phyloP scores from a whole-genome alignment of 2,797 vertebrate species.

The Mormyrops boulengeri region DNA sequence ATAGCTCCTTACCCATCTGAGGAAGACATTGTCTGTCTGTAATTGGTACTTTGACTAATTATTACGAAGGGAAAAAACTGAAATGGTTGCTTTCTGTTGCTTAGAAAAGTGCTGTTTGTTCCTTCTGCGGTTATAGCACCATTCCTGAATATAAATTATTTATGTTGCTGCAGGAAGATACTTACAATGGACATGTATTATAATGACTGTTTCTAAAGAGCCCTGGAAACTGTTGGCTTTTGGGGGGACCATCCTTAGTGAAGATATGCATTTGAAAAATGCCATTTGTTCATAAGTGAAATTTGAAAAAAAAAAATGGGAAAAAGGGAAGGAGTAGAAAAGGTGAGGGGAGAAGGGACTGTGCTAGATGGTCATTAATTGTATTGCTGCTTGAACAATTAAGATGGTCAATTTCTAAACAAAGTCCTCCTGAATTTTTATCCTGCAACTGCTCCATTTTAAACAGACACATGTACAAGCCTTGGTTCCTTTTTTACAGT shows the following conservation, averaged over 20 bases:
- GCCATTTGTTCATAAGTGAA: background rate
- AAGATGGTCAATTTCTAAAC: conserved; percentile 3
- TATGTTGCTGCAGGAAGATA: background rate
- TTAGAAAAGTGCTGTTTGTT: background rate
- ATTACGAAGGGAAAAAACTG: background rate
- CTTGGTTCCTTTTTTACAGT: background rate
- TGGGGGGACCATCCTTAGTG: background rate
- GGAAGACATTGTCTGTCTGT: background rate
- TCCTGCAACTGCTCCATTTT: background rate
- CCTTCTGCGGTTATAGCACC: background rate
- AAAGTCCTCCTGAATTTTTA: background rate
- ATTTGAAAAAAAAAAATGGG: background rate
- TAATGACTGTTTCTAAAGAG: background rate
- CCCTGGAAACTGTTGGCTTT: background rate
- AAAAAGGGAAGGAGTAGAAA: background rate
- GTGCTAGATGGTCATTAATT: background rate
- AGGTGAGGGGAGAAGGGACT: background rate
- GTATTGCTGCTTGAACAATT: conserved; percentile 1
- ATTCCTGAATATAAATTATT: background rate
- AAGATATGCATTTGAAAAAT: background rate
- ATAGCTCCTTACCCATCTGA: background rate
- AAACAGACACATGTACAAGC: background rate
- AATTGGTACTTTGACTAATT: background rate
- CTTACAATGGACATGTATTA: background rate
- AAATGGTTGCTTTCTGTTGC: background rate